Evolutionary conservation across 1,140 invertebrate species (phyloP), one percentile per base, ranked within the genome.

Genomic region (Drosophila ohnishii): DNA sequence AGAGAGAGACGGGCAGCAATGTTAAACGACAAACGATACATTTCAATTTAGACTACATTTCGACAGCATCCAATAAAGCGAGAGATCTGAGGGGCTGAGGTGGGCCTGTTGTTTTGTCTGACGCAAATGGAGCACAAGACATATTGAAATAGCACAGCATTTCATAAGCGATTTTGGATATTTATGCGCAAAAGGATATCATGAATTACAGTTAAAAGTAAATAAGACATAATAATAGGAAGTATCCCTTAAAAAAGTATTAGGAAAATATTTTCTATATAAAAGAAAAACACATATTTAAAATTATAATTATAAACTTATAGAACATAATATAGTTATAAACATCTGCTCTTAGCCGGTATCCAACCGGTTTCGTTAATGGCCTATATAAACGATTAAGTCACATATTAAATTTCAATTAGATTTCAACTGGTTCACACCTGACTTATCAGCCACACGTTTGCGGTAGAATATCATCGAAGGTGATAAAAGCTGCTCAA

Each of bases 1-100:
- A 40, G 19, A 44, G 48, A 55, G 61, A 40, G 61, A 44, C 32
- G 25, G 47, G 37, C 58, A 61, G 55, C 50, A 14, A 10, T 55
- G 66, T 70, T 70, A 44, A 69, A 57, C 71, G 53, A 69, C 75
- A 83, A 78, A 75, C 80, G 80, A 82, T 82, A 82, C 80, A 82
- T 83, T 83, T 82, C 80, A 82, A 82, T 82, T 82, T 75, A 82
- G 75, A 44, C 34, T 34, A 32, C 35, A 62, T 82, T 82, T 82
- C 79, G 69, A 82, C 78, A 80, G 78, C 74, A 74, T 69, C 79
- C 78, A 82, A 78, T 81, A 69, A 73, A 62, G 40, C 47, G 39
- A 35, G 42, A 25, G 42, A 25, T 13, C 39, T 35, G 64, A 70
- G 65, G 53, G 45, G 45, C 14, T 19, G 47, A 47, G 59, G 51